Base-by-base conservation (phyloP, 2,888 invertebrate species). In the Biston betularia region DNA sequence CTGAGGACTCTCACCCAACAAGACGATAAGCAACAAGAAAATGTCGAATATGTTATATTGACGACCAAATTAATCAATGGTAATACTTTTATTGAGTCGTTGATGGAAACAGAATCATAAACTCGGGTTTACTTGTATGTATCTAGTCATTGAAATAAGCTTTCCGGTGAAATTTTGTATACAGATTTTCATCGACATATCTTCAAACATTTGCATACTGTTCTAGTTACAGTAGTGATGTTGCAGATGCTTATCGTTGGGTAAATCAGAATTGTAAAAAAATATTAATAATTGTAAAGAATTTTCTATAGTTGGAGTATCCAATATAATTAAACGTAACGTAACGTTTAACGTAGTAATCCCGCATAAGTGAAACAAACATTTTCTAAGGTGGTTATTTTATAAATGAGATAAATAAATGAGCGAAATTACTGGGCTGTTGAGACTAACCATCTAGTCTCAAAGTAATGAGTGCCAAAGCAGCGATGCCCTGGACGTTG, bases 61-160 rank as follows among this genome's bases (percentile, higher is more conserved):
- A 98, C 99, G 4, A 99, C 99, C 0, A 98, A 98, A 88, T 92
- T 99, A 46, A 97, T 98, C 52, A 99, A 98, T 88, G 98, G 99
- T 54, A 96, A 96, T 74, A 95, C 96, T 59, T 98, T 99, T 87
- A 92, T 99, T 15, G 96, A 96, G 81, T 96, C 96, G 15, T 90
- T 98, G 71, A 95, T 96, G 90, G 96, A 96, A 70, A 69, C 76
- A 34, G 86, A 89, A 69, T 84, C 79, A 44, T 59, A 54, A 24
- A 24, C 24, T 24, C 24, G 24, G 24, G 3, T 24, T 24, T 24
- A 24, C 24, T 24, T 24, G 24, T 24, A 24, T 24, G 6, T 24
- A 44, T 38, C 56, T 56, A 56, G 56, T 56, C 45, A 54, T 40
- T 12, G 12, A 14, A 14, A 38, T 12, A 15, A 38, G 15, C 9